phyloP scores from a whole-genome alignment of 1,140 invertebrate genomes.

The Aleiodes sp. region DNA sequence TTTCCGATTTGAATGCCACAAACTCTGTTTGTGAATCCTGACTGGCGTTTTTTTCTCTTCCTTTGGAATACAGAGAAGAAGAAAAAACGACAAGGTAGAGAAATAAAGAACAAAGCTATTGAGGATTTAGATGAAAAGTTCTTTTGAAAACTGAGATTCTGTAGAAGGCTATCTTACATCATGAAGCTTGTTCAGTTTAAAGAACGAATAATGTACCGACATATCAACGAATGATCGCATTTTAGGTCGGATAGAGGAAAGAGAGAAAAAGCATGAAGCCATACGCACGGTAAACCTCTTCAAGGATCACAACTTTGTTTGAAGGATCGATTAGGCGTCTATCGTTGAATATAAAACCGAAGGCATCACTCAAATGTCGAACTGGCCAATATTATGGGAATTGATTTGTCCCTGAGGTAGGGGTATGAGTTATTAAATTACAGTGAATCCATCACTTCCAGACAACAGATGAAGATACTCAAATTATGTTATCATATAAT shows the following conservation, averaged over 20 bases:
- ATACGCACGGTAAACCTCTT: conserved; percentile 24
- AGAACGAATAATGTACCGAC: conserved; percentile 50
- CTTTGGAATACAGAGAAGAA: background rate
- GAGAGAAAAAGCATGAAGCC: conserved; percentile 32
- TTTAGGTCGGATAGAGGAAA: conserved; percentile 32
- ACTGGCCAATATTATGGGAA: background rate
- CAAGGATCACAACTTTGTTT: conserved; percentile 4
- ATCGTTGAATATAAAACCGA: background rate
- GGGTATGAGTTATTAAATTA: no score
- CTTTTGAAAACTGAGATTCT: conserved; percentile 14
- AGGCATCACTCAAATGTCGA: background rate
- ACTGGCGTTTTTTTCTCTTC: background rate
- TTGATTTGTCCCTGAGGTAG: no score
- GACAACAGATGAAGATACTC: no score
- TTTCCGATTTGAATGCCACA: background rate
- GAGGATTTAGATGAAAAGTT: background rate
- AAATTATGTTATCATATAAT: no score
- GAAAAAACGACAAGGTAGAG: background rate
- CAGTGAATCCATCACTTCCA: no score
- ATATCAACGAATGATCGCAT: conserved; percentile 50
- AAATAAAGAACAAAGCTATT: background rate
- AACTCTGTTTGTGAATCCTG: background rate
- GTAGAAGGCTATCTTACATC: background rate
- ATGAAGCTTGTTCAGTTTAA: background rate
- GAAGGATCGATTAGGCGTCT: background rate